A percentile compares a stretch with the other conserved stretches of the same genome.
These are phyloP conservation scores for Plutella xylostella DNA, from an alignment of 2,888 invertebrate genomes.

Conservation along the genomic window DNA sequence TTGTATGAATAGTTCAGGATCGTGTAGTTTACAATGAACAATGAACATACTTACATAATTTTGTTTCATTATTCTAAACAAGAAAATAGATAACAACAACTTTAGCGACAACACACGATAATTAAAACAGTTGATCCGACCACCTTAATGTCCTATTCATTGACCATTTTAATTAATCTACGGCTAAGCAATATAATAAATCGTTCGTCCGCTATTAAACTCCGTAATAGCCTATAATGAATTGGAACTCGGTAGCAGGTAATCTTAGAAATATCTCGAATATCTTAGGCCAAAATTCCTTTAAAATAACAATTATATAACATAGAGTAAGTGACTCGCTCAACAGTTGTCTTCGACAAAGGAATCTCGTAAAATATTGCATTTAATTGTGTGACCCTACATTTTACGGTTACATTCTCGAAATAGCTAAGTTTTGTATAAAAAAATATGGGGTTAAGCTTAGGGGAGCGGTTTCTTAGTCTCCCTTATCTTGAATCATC, in stretches of 20 bases:
- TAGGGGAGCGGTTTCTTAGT: background rate
- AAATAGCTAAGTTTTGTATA: constrained; percentile 23
- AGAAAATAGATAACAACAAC: no score
- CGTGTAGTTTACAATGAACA: no score
- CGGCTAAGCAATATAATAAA: constrained; percentile 38
- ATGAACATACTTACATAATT: no score
- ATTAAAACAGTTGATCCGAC: no score
- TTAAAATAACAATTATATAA: constrained; percentile 43
- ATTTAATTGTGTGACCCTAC: constrained; percentile 41
- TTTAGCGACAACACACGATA: no score
- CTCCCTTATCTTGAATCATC: no score
- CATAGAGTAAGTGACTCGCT: no score
- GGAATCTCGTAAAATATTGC: constrained; percentile 17
- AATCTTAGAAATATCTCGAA: constrained; percentile 36
- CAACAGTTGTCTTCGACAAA: no score
- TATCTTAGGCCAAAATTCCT: constrained; percentile 32
- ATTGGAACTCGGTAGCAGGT: constrained; percentile 60
- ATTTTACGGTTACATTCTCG: constrained; percentile 25
- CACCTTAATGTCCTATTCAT: constrained; percentile 42
- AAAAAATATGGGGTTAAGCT: background rate
- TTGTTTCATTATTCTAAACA: no score
- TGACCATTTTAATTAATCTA: constrained; percentile 59
- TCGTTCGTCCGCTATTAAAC: constrained; percentile 45
- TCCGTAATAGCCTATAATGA: constrained; percentile 59
- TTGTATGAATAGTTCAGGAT: no score